Evolutionary conservation across 2,113 vertebrate genomes (phyloP), one percentile per base, ranked within the genome.

Genomic region (Melanostigma gelatinosum): DNA sequence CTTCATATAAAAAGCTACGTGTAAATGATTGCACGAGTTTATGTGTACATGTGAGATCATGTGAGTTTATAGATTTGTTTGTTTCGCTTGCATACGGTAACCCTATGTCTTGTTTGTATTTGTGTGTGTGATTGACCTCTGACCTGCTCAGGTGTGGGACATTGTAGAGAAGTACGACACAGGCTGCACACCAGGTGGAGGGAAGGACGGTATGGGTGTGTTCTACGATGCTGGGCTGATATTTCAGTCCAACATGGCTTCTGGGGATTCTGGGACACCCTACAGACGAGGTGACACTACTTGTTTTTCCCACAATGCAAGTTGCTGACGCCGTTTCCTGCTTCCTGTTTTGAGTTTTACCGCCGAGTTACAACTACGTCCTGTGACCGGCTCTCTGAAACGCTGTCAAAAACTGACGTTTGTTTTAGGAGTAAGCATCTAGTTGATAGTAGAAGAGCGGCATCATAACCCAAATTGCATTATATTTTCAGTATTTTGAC

Each of bases 101-200:
- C 24, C 24, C 10, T 20, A 2, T n/a, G 10, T 3, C 13, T 3
- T 42, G 4, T 32, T 10, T 52, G 11, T 73, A 8, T 75, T 63
- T 24, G 4, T 72, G 6, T 32, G 11, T 63, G 42, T 63, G 13
- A 29, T 4, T 67, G 12, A 50, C 24, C 42, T 32, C 7, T 7
- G 4, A 18, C 11, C 8, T 57, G 15, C 2, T 57, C 80, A 96
- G 96, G 84, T 97, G 74, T 96, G 96, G 96, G 93, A 96, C 27
- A 38, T 73, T 0, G 90, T 96, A 7, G 95, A 96, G 76, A 85
- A 93, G 36, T 75, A 93, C 0, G 95, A 96, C 84, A 91, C 93
- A 15, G 96, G 93, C 77, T 97, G 96, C 79, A 95, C 95, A 4
- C 80, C 94, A 1, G 95, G 96, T n/a, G 94, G 96, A 76, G 96